Evolutionary conservation across 2,797 vertebrate genomes (phyloP), one percentile per base, ranked within the genome.

Genomic region (Epinephelus coioides): DNA sequence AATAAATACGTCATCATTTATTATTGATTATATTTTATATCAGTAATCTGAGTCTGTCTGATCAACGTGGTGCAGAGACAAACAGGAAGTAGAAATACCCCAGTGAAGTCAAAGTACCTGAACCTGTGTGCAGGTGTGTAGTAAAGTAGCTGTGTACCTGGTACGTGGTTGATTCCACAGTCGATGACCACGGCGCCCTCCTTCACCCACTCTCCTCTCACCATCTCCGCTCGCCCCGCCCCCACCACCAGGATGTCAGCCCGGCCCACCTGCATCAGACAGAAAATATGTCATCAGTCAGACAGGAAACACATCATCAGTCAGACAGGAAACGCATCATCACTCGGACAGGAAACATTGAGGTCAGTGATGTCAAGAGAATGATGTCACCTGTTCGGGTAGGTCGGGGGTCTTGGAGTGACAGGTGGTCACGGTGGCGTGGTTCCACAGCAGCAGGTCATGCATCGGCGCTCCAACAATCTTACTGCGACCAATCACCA

Each of bases 381-480:
- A 44, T 9, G 54, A 38, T 1, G 9, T 66, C 90, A 99, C 98
- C 94, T 99, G 97, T 49, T 94, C 92, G 60, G 95, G 92, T 23
- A 99, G 91, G 2, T 96, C 88, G 0, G 70, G 75, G 0, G 97
- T 99, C 94, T 96, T 97, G 38, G 98, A 99, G 90, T 99, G 98
- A 78, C 98, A 99, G 19, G 96, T 97, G 78, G 98, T 99, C 54
- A 99, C 98, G 0, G 98, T 99, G 3, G 98, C 98, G 0, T 99
- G 95, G 84, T 93, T 98, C 97, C 98, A 99, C 54, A 99, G 93
- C 67, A 99, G 96, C 69, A 99, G 93, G 92, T 98, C 97, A 0
- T 96, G 96, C 98, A 99, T 99, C 0, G 98, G 98, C 38, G 97
- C 97, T 0, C 98, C 98, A 0, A 99, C 97, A 0, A 99, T 99